A percentile compares a stretch with the other conserved stretches of the same genome.
phyloP scores from a whole-genome alignment of 2,888 invertebrate species.

The Silvanus unidentatus region DNA sequence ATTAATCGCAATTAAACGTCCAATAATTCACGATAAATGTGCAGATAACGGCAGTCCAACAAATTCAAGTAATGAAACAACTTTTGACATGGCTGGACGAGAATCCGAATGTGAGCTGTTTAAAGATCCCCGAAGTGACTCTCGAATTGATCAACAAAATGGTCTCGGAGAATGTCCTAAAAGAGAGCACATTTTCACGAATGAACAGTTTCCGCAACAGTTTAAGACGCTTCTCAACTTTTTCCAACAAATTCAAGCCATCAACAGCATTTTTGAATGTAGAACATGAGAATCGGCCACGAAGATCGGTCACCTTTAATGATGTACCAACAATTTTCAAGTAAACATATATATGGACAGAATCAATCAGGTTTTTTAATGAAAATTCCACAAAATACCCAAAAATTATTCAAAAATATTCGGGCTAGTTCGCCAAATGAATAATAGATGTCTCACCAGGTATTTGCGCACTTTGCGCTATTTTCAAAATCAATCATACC shows the following conservation, averaged over 20 bases:
- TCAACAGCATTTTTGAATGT: slow-evolving; percentile 5
- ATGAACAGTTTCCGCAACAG: slow-evolving; percentile 34
- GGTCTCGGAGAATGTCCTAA: slow-evolving; percentile 26
- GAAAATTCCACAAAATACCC: too few species aligned
- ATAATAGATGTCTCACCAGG: too few species aligned
- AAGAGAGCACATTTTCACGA: slow-evolving; percentile 26
- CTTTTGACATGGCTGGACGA: slow-evolving; percentile 32
- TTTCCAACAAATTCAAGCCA: slow-evolving; percentile 24
- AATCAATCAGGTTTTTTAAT: too few species aligned
- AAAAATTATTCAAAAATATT: too few species aligned
- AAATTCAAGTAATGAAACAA: slow-evolving; percentile 33
- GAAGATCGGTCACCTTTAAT: slow-evolving; percentile 35
- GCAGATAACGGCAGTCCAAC: slow-evolving; percentile 34
- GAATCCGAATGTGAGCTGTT: slow-evolving; percentile 28
- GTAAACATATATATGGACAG: slow-evolving; percentile 13
- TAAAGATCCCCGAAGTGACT: slow-evolving; percentile 35
- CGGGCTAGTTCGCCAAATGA: too few species aligned
- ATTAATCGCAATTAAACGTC: background rate
- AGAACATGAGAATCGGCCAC: slow-evolving; percentile 11
- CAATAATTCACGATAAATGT: slow-evolving; percentile 5
- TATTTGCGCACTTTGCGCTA: too few species aligned
- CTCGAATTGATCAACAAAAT: slow-evolving; percentile 27
- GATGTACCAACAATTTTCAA: slow-evolving; percentile 30
- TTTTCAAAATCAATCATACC: too few species aligned
- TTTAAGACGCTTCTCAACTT: slow-evolving; percentile 30